Evolutionary conservation across 2,888 invertebrate genomes (phyloP).

Genomic region (Drosophila conformis): DNA sequence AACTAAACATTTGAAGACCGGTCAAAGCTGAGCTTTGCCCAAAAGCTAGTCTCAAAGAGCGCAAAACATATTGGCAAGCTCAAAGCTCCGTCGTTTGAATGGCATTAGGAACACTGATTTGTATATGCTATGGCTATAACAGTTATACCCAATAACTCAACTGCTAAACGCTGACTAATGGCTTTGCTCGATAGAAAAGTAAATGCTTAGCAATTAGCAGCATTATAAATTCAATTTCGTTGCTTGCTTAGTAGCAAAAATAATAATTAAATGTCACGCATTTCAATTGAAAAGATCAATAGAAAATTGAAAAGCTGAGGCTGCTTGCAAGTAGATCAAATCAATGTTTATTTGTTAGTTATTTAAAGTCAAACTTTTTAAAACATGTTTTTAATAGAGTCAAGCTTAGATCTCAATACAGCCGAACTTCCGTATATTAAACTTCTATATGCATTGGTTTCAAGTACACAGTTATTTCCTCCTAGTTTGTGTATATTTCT

Average conservation of each 20-base stretch:
- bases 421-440: background rate
- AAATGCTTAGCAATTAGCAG: slow-evolving; percentile 56
- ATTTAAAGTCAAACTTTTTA: background rate
- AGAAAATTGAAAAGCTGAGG: background rate
- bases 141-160: background rate
- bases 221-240: slow-evolving; percentile 13
- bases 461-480: background rate
- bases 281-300: slow-evolving; percentile 20
- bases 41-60: slow-evolving; percentile 32
- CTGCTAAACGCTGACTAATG: slow-evolving; percentile 47
- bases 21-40: slow-evolving; percentile 47
- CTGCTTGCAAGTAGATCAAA: background rate
- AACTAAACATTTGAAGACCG: slow-evolving; percentile 31
- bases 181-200: slow-evolving; percentile 19
- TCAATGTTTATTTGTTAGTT: background rate
- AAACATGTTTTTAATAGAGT: background rate
- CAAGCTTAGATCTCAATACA: background rate
- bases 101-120: background rate
- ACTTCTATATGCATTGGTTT: background rate
- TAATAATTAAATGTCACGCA: slow-evolving; percentile 38
- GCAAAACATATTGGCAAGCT: slow-evolving; percentile 4
- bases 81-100: slow-evolving; percentile 23
- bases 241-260: background rate
- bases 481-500: background rate
- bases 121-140: background rate